phyloP scores from a whole-genome alignment of 2,797 vertebrate species.

The Gastrophryne carolinensis region DNA sequence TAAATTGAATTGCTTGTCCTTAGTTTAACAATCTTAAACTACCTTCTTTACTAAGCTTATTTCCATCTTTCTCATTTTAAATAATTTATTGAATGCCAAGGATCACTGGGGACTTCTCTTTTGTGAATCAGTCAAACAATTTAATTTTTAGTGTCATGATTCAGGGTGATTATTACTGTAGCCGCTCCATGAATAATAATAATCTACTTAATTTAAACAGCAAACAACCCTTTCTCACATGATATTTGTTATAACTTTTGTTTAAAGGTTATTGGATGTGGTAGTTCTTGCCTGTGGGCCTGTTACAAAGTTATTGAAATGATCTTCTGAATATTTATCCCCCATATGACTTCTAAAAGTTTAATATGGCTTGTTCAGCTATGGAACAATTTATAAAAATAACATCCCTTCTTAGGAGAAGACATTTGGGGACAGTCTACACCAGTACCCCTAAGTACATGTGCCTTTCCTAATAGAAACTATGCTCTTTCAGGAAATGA shows the following conservation, averaged over 20 bases:
- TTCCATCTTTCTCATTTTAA: background rate
- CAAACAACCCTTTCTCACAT: slow-evolving; percentile 28
- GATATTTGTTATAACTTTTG: slow-evolving; percentile 12
- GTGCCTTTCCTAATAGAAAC: slow-evolving; percentile 11
- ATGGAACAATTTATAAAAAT: slow-evolving; percentile 46
- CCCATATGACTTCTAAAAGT: slow-evolving; percentile 44
- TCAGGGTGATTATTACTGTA: slow-evolving; percentile 20
- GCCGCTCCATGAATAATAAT: slow-evolving; percentile 35
- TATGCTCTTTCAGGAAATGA: slow-evolving; percentile 18
- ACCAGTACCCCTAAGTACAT: slow-evolving; percentile 38
- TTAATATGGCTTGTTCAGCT: slow-evolving; percentile 42
- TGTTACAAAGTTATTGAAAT: slow-evolving; percentile 38
- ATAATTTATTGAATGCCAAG: slow-evolving; percentile 21
- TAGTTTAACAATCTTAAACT: too few relatives aligned
- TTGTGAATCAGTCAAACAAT: slow-evolving; percentile 6
- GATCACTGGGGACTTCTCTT: slow-evolving; percentile 5
- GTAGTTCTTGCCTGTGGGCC: slow-evolving; percentile 34
- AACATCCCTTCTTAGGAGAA: slow-evolving; percentile 26
- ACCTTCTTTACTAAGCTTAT: background rate
- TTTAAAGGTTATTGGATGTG: slow-evolving; percentile 42
- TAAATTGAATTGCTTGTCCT: too few relatives aligned
- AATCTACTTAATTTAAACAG: slow-evolving; percentile 17
- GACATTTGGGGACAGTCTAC: slow-evolving; percentile 22
- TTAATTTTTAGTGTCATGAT: slow-evolving; percentile 14
- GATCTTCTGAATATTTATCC: slow-evolving; percentile 44